These are phyloP conservation scores for Melanotaenia nigrans DNA, from an alignment of 2,797 vertebrate species.

Conservation along the genomic window DNA sequence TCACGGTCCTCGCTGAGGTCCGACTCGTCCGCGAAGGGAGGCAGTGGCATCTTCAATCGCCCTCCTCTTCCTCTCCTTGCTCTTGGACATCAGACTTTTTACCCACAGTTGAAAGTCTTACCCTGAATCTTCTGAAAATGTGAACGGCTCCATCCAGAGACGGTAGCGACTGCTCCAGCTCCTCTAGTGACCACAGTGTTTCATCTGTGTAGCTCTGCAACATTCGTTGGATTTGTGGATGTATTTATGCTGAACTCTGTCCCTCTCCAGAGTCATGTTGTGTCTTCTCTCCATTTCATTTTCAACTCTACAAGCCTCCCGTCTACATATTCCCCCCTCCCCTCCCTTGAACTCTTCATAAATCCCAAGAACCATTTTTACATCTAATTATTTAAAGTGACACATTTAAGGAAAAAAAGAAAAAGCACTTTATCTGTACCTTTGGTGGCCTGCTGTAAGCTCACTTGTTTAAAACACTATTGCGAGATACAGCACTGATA, in stretches of 20 bases:
- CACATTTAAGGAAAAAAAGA: conserved; percentile 72
- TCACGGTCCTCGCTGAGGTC: conserved; percentile 34
- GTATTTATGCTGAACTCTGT: conserved; percentile 65
- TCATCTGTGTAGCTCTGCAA: conserved; percentile 63
- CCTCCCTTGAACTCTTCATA: neutral
- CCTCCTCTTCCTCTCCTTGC: neutral
- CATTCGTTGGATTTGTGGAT: conserved; percentile 63
- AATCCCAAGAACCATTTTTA: conserved; percentile 61
- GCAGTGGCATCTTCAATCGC: conserved; percentile 20
- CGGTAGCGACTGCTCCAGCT: conserved; percentile 68
- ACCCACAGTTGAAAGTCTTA: conserved; percentile 73
- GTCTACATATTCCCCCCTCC: conserved; percentile 2
- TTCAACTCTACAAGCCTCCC: conserved; percentile 42
- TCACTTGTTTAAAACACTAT: conserved; percentile 78
- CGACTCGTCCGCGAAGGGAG: conserved; percentile 49
- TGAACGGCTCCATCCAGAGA: conserved; percentile 78
- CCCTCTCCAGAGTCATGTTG: conserved; percentile 49
- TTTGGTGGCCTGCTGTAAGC: conserved; percentile 87
- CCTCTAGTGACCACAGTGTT: conserved; percentile 69
- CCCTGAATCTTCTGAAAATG: conserved; percentile 73
- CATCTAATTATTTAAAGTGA: conserved; percentile 86
- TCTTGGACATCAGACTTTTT: conserved; percentile 23
- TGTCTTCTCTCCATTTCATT: conserved; percentile 56
- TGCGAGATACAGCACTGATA: conserved; percentile 74
- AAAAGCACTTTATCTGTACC: conserved; percentile 90